Evolutionary conservation across 1,140 invertebrate genomes (phyloP), one percentile per base, ranked within the genome.

Genomic region (Drosophila mauritiana): DNA sequence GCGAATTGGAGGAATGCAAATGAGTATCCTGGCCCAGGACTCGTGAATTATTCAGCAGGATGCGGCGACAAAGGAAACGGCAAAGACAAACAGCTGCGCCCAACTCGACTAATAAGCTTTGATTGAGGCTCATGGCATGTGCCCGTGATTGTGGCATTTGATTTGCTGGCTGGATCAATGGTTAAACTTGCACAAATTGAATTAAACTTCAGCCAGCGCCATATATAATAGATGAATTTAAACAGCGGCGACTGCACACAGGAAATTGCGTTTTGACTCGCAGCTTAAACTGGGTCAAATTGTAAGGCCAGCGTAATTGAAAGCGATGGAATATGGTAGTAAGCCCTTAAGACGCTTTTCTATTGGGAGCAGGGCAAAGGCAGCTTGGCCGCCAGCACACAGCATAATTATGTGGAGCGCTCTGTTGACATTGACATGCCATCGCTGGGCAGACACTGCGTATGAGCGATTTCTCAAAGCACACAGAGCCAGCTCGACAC

Each of bases 1-100:
- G 52, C 62, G 80, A 86, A 69, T 79, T 67, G 76, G 55, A 67
- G 84, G 73, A 80, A 88, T 74, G 77, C 80, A 85, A 85, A 83
- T 83, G 62, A 82, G 57, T 77, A 59, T n/a, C n/a, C 45, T 25
- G 48, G 27, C 22, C 13, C 27, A 15, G 22, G 37, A 43, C 73
- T 88, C 64, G 31, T 89, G 84, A 89, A 89, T 89, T 59, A 89
- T 89, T 89, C 84, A 89, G 37, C 69, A 89, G 80, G 62, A 89
- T 84, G 64, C 53, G 59, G 31, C 31, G 31, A 31, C 31, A 31
- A 31, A 31, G 31, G 31, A 31, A 31, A 31, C 31, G 31, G 43
- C 73, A 62, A 72, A 85, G 69, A 72, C 82, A 78, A 78, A 81
- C 78, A 86, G 69, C 69, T 70, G 82, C 51, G 69, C 57, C 55